Evolutionary conservation across 2,888 invertebrate genomes (phyloP).

Genomic region (Subacronicta megacephala): DNA sequence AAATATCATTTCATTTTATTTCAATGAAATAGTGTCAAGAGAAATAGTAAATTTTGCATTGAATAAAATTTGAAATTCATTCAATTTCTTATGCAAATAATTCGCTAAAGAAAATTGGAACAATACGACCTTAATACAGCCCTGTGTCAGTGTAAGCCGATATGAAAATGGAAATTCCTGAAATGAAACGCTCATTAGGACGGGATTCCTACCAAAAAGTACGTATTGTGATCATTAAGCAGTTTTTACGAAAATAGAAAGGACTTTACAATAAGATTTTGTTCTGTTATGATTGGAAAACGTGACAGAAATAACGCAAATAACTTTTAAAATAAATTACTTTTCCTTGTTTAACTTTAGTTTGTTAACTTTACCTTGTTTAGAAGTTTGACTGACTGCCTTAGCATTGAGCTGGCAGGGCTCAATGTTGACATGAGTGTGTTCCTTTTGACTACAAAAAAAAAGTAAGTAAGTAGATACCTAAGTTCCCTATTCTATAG

Average conservation of each 20-base stretch:
- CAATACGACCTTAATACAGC: slow-evolving; percentile 2
- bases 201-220: not conserved
- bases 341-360: slow-evolving; percentile 2
- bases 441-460: no score
- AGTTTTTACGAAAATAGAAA: not conserved
- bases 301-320: slow-evolving; percentile 15
- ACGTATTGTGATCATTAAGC: slow-evolving; percentile 8
- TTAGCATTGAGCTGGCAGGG: no score
- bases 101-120: not conserved
- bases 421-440: no score
- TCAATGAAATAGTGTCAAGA: no score
- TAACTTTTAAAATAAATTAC: not conserved
- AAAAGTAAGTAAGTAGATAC: no score
- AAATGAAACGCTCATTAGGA: slow-evolving; percentile 27
- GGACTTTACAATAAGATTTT: slow-evolving; percentile 5
- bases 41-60: no score
- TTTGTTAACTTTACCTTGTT: slow-evolving; percentile 4
- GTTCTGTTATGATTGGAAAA: slow-evolving; percentile 14
- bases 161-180: slow-evolving; percentile 28
- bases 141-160: slow-evolving; percentile 9
- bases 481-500: no score
- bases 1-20: no score
- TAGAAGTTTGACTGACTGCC: not conserved
- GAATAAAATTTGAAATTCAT: no score
- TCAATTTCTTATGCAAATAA: no score